These are phyloP conservation scores for Zaprionus camerounensis DNA, from an alignment of 1,140 invertebrate species.

Conservation along the genomic window DNA sequence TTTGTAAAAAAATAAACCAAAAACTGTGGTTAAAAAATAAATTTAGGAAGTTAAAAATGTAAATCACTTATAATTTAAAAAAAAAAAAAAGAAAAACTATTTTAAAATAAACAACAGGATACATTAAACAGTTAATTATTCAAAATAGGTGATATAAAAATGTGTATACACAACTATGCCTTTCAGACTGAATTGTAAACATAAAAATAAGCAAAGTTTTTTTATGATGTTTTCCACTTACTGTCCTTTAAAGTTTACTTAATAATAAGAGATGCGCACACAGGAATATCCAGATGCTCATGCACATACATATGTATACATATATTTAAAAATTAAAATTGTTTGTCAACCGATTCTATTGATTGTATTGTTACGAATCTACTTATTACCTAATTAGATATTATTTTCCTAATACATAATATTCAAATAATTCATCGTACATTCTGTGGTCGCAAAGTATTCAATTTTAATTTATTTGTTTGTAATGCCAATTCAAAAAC, in stretches of 20 bases:
- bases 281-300: slow-evolving; percentile 56
- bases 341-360: slow-evolving; percentile 45
- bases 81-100: slow-evolving; percentile 37
- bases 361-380: slow-evolving; percentile 58
- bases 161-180: slow-evolving; percentile 80
- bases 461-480: slow-evolving; percentile 37
- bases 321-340: slow-evolving; percentile 47
- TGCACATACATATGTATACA: slow-evolving; percentile 51
- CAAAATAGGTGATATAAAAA: slow-evolving; percentile 80
- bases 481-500: slow-evolving; percentile 23
- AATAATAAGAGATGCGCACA: slow-evolving; percentile 70
- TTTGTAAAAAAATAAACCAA: slow-evolving; percentile 55
- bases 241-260: slow-evolving; percentile 73
- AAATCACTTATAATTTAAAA: slow-evolving; percentile 66
- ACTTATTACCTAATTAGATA: slow-evolving; percentile 56
- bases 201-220: slow-evolving; percentile 77
- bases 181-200: slow-evolving; percentile 83
- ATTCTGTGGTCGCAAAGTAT: slow-evolving; percentile 32
- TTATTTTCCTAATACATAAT: slow-evolving; percentile 33
- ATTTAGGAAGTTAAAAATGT: slow-evolving; percentile 64
- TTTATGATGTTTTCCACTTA: slow-evolving; percentile 74
- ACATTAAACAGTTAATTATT: slow-evolving; percentile 74
- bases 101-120: slow-evolving; percentile 59
- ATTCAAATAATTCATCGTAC: slow-evolving; percentile 31
- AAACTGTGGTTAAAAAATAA: slow-evolving; percentile 62